phyloP scores from a whole-genome alignment of 35 echinoderm and acorn worm species.

The Lytechinus pictus region DNA sequence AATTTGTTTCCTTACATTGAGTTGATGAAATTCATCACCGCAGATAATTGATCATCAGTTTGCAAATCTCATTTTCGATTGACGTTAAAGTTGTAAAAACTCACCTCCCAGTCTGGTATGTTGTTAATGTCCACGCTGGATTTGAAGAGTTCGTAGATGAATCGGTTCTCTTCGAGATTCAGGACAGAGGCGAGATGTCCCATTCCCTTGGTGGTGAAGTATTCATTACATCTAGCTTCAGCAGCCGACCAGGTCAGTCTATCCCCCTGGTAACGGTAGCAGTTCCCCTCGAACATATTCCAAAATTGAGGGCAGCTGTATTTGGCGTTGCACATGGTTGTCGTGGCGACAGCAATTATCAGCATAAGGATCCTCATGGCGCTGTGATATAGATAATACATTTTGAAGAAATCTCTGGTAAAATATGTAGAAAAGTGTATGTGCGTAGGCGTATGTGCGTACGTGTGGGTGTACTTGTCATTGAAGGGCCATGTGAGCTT shows the following conservation, averaged over 20 bases:
- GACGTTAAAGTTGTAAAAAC: neutral
- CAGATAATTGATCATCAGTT: no score
- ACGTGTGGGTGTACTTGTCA: no score
- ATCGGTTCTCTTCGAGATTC: constrained; percentile 27
- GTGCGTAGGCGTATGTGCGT: no score
- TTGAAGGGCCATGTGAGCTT: no score
- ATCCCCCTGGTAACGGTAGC: constrained; percentile 44
- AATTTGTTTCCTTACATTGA: no score
- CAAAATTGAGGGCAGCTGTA: constrained; percentile 22
- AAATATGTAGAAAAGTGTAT: no score
- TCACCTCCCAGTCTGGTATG: neutral
- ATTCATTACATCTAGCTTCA: constrained; percentile 28
- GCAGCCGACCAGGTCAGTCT: constrained; percentile 30
- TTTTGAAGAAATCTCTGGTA: no score
- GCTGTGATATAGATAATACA: neutral
- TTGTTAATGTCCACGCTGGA: neutral
- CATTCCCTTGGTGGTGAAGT: neutral
- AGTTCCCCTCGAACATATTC: neutral
- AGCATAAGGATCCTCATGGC: neutral
- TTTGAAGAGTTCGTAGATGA: neutral
- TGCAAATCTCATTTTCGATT: no score
- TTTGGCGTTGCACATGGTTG: neutral
- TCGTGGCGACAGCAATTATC: neutral
- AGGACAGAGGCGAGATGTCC: constrained; percentile 35
- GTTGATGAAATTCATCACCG: no score